These are phyloP conservation scores for Luehdorfia chinensis DNA, from an alignment of 1,140 invertebrate genomes.

Conservation along the genomic window DNA sequence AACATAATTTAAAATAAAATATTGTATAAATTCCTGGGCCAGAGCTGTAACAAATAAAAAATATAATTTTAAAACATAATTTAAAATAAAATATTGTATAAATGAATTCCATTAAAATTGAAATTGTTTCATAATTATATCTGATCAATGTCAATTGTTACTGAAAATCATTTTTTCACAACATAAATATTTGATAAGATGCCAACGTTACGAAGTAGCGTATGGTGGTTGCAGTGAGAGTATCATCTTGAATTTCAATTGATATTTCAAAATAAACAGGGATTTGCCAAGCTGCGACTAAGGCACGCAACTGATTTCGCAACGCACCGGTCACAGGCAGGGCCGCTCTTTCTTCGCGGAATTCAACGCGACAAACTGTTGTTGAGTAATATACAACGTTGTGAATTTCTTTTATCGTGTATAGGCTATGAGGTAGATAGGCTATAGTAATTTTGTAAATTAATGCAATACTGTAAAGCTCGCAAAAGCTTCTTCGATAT, in stretches of 20 bases:
- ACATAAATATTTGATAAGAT: too few relatives aligned
- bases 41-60: constrained; percentile 78
- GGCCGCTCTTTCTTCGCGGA: constrained; percentile 62
- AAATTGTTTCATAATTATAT: too few relatives aligned
- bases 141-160: too few relatives aligned
- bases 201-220: constrained; percentile 19
- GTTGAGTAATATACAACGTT: constrained; percentile 35
- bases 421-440: too few relatives aligned
- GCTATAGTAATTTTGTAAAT: too few relatives aligned
- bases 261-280: constrained; percentile 53
- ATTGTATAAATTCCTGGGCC: constrained; percentile 78
- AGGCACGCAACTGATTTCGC: constrained; percentile 46
- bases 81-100: too few relatives aligned
- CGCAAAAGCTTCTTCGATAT: too few relatives aligned
- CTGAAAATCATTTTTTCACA: too few relatives aligned
- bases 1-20: too few relatives aligned
- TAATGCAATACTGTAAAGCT: too few relatives aligned
- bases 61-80: not conserved
- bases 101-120: too few relatives aligned
- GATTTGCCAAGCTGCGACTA: constrained; percentile 48
- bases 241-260: constrained; percentile 55
- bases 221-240: constrained; percentile 32
- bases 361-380: constrained; percentile 47
- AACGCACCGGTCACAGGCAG: constrained; percentile 49
- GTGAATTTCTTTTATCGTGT: too few relatives aligned